Evolutionary conservation across 2,113 vertebrate genomes (phyloP), one percentile per base, ranked within the genome.

Genomic region (Mesoclemmys tuberculata): DNA sequence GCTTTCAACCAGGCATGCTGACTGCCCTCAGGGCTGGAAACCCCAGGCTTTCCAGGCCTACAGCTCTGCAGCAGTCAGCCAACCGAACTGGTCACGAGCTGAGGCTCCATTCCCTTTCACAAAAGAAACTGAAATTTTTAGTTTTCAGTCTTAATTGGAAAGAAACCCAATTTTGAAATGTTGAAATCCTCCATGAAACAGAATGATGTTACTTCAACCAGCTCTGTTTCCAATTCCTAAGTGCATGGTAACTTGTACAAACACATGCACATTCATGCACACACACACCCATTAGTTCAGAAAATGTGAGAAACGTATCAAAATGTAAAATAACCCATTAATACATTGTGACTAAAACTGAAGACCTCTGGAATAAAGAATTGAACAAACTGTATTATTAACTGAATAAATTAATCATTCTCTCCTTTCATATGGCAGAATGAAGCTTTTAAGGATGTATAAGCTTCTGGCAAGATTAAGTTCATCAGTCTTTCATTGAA

Each of bases 391-490:
- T 74, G 0, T 18, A 46, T 24, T 68, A 81, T 46, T 87, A 74
- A 38, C 21, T n/a, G 71, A 82, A 46, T 44, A 61, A n/a, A 44
- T 4, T 51, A 22, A 8, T 7, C 26, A 41, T 41, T 51, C 85
- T 93, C 29, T 95, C 41, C 19, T 75, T 31, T 89, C 27, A 5
- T 46, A 51, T 51, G 54, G 87, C 87, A 87, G 21, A 16, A 14
- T 52, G 56, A 84, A 75, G 24, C 91, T 92, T 52, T 77, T 35
- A 86, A 87, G 96, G 61, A 51, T 54, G 35, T 71, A 61, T 26
- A 64, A 78, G 4, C 26, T 93, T 84, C 81, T 90, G 77, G 82
- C 87, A 95, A 94, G 84, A 85, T 92, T 78, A 93, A 85, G 52
- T 92, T 80, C n/a, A 26, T 51, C 16, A 82, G 29, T 38, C 78